A percentile compares a stretch with the other conserved stretches of the same genome.
Conservation (phyloP, 23 tunicate genomes). For the Clavelina lepadiformis region DNA sequence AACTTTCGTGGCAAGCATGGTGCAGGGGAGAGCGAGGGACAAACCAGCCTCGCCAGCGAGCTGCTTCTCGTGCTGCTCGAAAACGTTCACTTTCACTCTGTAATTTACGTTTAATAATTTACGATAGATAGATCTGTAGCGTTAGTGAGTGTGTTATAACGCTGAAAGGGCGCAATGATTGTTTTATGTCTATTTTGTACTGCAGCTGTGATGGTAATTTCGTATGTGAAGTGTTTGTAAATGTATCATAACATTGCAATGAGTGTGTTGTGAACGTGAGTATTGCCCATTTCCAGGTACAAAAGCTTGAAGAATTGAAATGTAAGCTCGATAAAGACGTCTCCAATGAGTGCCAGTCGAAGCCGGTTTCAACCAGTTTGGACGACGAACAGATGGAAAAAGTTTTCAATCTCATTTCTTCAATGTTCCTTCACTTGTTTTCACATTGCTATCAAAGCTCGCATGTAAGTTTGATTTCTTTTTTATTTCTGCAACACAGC, state of each 20-base stretch:
- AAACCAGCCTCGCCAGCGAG: slow-evolving; percentile 22
- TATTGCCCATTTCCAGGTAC: slow-evolving; percentile 8
- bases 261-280: no score
- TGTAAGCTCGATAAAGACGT: neutral
- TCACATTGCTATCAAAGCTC: slow-evolving; percentile 37
- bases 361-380: slow-evolving; percentile 25
- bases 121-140: neutral
- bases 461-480: slow-evolving; percentile 20
- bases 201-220: no score
- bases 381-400: slow-evolving; percentile 27
- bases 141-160: no score
- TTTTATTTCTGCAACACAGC: no score
- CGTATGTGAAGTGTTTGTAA: no score
- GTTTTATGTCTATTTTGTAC: no score
- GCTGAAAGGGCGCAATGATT: no score
- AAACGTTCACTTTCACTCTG: slow-evolving; percentile 52
- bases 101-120: slow-evolving; percentile 6
- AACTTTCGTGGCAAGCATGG: slow-evolving; percentile 23
- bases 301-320: slow-evolving; percentile 7
- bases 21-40: neutral
- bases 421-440: slow-evolving; percentile 38
- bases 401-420: slow-evolving; percentile 34
- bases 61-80: slow-evolving; percentile 40
- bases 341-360: neutral
- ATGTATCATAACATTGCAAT: no score